Percentiles rank a stretch among this genome's conserved stretches.
phyloP scores from a whole-genome alignment of 2,888 invertebrate species.

The Sphaerophoria taeniata region DNA sequence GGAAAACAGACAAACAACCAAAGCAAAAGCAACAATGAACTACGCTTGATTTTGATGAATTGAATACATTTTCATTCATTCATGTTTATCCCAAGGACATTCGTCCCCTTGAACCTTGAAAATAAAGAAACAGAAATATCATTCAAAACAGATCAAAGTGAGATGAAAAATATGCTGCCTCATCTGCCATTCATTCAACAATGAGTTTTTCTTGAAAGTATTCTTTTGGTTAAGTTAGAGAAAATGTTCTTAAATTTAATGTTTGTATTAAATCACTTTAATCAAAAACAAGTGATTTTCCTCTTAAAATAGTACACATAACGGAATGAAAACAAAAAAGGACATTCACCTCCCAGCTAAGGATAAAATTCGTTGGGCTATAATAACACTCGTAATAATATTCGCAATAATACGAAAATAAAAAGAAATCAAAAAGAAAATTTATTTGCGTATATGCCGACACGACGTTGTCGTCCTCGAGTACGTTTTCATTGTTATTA shows the following conservation, averaged over 20 bases:
- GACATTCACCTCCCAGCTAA: conserved; percentile 44
- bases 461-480: not conserved
- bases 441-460: conserved; percentile 45
- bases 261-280: not conserved
- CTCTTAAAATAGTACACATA: not conserved
- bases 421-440: conserved; percentile 23
- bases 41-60: conserved; percentile 51
- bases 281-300: not conserved
- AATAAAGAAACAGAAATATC: not conserved
- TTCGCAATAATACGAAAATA: not conserved
- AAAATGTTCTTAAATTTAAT: not conserved
- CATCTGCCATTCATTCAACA: conserved; percentile 19
- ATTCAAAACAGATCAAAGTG: conserved; percentile 52
- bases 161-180: conserved; percentile 7
- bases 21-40: not conserved
- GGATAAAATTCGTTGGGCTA: not conserved
- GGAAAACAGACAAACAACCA: not conserved
- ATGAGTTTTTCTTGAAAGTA: conserved; percentile 4
- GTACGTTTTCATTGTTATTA: not conserved
- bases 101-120: conserved; percentile 20
- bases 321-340: conserved; percentile 35
- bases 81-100: conserved; percentile 55
- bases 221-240: not conserved
- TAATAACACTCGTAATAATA: conserved; percentile 20
- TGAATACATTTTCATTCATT: conserved; percentile 60